Evolutionary conservation across 2,888 invertebrate genomes (phyloP), one percentile per base, ranked within the genome.

Genomic region (Halictus ligatus): DNA sequence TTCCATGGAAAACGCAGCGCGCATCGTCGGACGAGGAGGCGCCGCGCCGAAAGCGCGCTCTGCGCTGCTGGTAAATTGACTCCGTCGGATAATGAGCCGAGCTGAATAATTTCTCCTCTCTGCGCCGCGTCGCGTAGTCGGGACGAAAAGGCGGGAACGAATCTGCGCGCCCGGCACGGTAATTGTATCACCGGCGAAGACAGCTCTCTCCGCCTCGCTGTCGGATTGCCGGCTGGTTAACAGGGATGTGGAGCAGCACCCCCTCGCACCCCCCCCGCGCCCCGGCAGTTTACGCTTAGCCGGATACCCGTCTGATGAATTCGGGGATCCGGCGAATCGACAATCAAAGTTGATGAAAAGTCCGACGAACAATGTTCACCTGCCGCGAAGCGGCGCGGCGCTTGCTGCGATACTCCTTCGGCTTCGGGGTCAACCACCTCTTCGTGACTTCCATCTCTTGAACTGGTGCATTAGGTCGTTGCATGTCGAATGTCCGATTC

Each of bases 1-100:
- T 92, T 91, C 89, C 88, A 87, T 79, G 91, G 88, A 89, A 91
- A 91, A 87, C 84, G 87, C 84, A 89, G 29, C 78, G 86, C 84
- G 86, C 84, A 64, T 79, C 87, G 73, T 64, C 80, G 85, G 67
- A 74, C 78, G 80, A 80, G 80, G 74, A 78, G 79, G 76, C 80
- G 64, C 35, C 60, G 48, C 78, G 71, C 43, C 71, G 60, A 75
- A 75, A 8, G 4, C 81, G 86, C 82, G 86, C 84, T 88, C 86
- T 82, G 74, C 80, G 81, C 88, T 81, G 78, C 88, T 81, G 80
- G 86, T 88, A 88, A 88, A 88, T 88, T 84, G 88, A 81, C 86
- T 73, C 75, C 48, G 88, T 29, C 75, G 82, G 88, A 88, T 88
- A 88, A 88, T 86, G 88, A 88, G 88, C 88, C 80, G 71, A 78